Percentiles rank a stretch among this genome's conserved stretches.
Conservation (phyloP, 2,797 vertebrate species). For the Chaunax sp. region DNA sequence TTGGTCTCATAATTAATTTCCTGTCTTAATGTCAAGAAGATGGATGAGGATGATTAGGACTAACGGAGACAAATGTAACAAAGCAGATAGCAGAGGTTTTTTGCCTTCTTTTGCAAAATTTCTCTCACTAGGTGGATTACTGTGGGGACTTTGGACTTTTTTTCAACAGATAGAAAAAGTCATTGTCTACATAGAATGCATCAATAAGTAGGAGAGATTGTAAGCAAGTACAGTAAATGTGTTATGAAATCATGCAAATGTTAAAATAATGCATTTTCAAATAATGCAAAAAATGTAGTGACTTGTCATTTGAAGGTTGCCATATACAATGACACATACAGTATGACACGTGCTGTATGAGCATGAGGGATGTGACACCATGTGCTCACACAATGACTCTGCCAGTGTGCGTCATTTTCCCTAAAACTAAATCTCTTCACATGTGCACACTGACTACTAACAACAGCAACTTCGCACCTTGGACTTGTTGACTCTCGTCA, state of each 20-base stretch:
- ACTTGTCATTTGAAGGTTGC: background rate
- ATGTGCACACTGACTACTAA: background rate
- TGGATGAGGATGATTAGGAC: slow-evolving; percentile 63
- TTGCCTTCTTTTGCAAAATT: slow-evolving; percentile 36
- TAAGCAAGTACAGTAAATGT: background rate
- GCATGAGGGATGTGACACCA: slow-evolving; percentile 17
- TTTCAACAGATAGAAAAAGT: slow-evolving; percentile 40
- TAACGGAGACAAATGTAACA: slow-evolving; percentile 57
- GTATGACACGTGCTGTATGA: slow-evolving; percentile 8
- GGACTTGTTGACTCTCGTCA: slow-evolving; percentile 2
- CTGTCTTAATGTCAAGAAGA: slow-evolving; percentile 64
- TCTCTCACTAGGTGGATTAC: slow-evolving; percentile 42
- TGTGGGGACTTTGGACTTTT: slow-evolving; percentile 26
- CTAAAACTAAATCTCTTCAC: slow-evolving; percentile 5
- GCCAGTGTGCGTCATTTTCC: slow-evolving; percentile 5
- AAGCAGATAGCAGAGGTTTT: slow-evolving; percentile 46
- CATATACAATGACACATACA: slow-evolving; percentile 4
- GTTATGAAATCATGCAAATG: slow-evolving; percentile 8
- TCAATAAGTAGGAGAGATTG: background rate
- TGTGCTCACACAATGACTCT: background rate
- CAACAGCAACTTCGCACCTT: background rate
- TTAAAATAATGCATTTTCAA: background rate
- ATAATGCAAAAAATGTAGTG: background rate
- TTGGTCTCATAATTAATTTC: slow-evolving; percentile 76
- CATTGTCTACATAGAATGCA: slow-evolving; percentile 19